Evolutionary conservation across 1,140 invertebrate genomes (phyloP).

Genomic region (Kradibia gibbosae): DNA sequence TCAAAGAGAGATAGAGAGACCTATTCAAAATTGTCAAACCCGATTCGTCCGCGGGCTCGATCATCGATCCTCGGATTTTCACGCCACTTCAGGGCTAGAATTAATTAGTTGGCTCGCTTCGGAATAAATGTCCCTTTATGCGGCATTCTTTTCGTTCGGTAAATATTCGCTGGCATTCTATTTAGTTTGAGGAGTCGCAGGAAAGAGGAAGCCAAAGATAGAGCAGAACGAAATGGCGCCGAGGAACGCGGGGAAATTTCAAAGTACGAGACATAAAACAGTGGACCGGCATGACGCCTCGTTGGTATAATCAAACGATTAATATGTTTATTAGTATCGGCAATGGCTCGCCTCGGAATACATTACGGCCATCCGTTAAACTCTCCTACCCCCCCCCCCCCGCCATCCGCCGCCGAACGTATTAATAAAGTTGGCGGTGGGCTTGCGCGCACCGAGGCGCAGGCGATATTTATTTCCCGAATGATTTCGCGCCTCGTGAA

Average conservation of each 20-base stretch:
- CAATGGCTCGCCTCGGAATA: slow-evolving; percentile 57
- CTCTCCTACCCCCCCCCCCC: not conserved
- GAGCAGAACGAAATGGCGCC: not conserved
- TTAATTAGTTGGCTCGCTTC: slow-evolving; percentile 4
- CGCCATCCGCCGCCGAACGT: not conserved
- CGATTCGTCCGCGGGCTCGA: not conserved
- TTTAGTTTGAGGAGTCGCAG: not conserved
- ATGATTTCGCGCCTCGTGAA: slow-evolving; percentile 51
- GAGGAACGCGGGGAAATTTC: slow-evolving; percentile 47
- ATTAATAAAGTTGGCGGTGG: slow-evolving; percentile 46
- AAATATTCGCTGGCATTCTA: not conserved
- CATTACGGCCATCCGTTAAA: slow-evolving; percentile 51
- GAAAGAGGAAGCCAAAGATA: not conserved
- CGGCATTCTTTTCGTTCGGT: not conserved
- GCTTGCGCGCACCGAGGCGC: not conserved
- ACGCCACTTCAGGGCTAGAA: not conserved
- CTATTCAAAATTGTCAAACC: slow-evolving; percentile 18
- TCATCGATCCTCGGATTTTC: not conserved
- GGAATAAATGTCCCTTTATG: not conserved
- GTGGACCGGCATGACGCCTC: slow-evolving; percentile 55
- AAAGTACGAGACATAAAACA: slow-evolving; percentile 56
- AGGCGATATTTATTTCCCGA: slow-evolving; percentile 48
- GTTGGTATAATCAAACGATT: slow-evolving; percentile 63
- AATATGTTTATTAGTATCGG: slow-evolving; percentile 64
- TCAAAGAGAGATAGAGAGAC: not conserved